phyloP scores from a whole-genome alignment of 1,140 invertebrate species.

The Aporrectodea caliginosa region DNA sequence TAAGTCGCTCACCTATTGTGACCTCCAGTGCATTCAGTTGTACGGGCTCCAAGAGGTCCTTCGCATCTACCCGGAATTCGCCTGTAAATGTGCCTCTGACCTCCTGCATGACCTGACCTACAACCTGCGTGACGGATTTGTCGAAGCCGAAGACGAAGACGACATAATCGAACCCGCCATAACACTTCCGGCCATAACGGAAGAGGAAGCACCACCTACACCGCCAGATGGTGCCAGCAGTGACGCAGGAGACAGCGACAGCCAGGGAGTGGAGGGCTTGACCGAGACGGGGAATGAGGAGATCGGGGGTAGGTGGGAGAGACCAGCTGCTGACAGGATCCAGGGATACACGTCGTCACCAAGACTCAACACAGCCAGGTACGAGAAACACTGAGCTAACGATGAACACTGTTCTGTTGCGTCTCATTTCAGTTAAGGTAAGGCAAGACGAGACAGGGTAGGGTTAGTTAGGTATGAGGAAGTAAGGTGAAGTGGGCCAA shows the following conservation, averaged over 20 bases:
- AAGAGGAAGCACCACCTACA: conserved; percentile 5
- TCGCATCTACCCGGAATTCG: conserved; percentile 82
- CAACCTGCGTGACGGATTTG: conserved; percentile 80
- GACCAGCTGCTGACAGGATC: too few relatives aligned
- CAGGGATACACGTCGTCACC: too few relatives aligned
- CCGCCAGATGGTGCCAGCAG: background rate
- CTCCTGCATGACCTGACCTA: conserved; percentile 88
- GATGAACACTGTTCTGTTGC: too few relatives aligned
- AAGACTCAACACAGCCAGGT: too few relatives aligned
- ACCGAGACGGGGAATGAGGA: too few relatives aligned
- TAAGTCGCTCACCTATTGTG: conserved; percentile 83
- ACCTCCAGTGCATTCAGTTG: conserved; percentile 85
- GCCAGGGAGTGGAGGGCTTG: too few relatives aligned
- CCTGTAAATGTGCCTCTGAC: conserved; percentile 77
- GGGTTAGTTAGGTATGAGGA: too few relatives aligned
- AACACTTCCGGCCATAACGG: conserved; percentile 23
- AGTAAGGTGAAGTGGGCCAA: too few relatives aligned
- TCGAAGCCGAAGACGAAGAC: conserved; percentile 17
- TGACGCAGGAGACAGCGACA: background rate
- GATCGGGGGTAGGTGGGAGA: too few relatives aligned
- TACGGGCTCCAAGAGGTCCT: conserved; percentile 79
- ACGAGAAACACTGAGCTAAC: too few relatives aligned
- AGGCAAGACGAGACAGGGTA: too few relatives aligned
- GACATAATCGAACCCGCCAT: conserved; percentile 19
- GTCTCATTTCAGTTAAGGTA: too few relatives aligned